Conservation (phyloP, 2,113 vertebrate genomes). For the Platichthys flesus region DNA sequence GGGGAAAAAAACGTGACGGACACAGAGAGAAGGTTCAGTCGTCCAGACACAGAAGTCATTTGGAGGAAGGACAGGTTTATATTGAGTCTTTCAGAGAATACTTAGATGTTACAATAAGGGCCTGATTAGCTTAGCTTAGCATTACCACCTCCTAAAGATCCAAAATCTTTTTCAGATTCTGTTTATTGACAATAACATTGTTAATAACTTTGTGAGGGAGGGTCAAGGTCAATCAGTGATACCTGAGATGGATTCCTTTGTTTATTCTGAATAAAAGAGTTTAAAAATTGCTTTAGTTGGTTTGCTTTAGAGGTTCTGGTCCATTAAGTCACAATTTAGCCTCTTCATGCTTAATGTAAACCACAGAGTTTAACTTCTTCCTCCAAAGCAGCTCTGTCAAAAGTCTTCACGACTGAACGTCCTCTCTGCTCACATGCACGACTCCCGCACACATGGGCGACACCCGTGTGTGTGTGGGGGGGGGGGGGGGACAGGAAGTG, state of each 20-base stretch:
- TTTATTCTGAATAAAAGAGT: not conserved
- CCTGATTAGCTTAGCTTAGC: too few species aligned
- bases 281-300: too few species aligned
- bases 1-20: not conserved
- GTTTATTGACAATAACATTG: not conserved
- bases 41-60: not conserved
- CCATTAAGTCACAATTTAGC: too few species aligned
- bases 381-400: conserved; percentile 30
- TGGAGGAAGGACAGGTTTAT: not conserved
- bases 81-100: too few species aligned
- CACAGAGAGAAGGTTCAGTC: not conserved
- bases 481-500: conserved; percentile 7
- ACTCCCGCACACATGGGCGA: conserved; percentile 16
- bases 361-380: not conserved
- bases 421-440: conserved; percentile 12
- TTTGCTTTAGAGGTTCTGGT: too few species aligned
- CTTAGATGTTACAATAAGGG: too few species aligned
- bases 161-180: too few species aligned
- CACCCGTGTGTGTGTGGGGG: conserved; percentile 3
- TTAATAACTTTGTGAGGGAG: too few species aligned
- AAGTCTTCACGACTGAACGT: conserved; percentile 11
- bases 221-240: too few species aligned
- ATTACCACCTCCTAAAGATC: too few species aligned
- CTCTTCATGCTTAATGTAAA: not conserved
- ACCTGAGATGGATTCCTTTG: too few species aligned